Percentiles rank a stretch among this genome's conserved stretches.
Conservation (phyloP, 2,888 invertebrate species). For the Esperia sulphurella region DNA sequence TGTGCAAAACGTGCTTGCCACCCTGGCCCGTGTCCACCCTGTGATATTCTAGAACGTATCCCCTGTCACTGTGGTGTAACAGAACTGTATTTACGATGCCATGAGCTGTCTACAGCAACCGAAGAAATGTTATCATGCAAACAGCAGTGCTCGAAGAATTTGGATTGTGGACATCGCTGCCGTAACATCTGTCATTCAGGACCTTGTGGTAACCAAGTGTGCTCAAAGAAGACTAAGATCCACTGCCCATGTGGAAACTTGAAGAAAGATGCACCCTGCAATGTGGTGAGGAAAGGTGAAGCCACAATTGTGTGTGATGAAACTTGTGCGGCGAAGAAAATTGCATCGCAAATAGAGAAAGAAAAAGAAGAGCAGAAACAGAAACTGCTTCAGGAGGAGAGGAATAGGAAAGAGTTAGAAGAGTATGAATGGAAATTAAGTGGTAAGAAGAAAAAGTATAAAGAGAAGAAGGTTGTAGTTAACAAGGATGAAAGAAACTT, state of each 20-base stretch:
- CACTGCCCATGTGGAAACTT: slow-evolving; percentile 88
- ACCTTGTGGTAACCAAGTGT: slow-evolving; percentile 82
- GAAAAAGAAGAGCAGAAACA: slow-evolving; percentile 77
- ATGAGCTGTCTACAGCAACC: slow-evolving; percentile 79
- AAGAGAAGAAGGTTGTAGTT: slow-evolving; percentile 62
- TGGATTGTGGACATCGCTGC: slow-evolving; percentile 92
- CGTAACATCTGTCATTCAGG: slow-evolving; percentile 86
- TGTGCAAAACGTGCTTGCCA: slow-evolving; percentile 86
- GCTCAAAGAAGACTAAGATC: slow-evolving; percentile 89
- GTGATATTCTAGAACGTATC: slow-evolving; percentile 83
- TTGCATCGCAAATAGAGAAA: slow-evolving; percentile 72
- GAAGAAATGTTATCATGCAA: slow-evolving; percentile 82
- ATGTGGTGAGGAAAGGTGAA: slow-evolving; percentile 67
- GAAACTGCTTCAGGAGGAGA: slow-evolving; percentile 81
- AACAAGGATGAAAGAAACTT: slow-evolving; percentile 63
- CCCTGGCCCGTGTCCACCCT: slow-evolving; percentile 86
- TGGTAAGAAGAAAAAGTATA: slow-evolving; percentile 80
- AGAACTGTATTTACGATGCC: slow-evolving; percentile 87
- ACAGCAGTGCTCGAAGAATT: slow-evolving; percentile 92
- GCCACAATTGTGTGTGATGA: slow-evolving; percentile 81
- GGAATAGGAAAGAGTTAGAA: slow-evolving; percentile 85
- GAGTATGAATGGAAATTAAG: slow-evolving; percentile 88
- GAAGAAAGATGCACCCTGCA: slow-evolving; percentile 86
- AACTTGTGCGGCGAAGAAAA: slow-evolving; percentile 79
- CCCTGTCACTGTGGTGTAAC: slow-evolving; percentile 91